Conservation (phyloP, 2,888 invertebrate species). For the Luffia ferchaultella region DNA sequence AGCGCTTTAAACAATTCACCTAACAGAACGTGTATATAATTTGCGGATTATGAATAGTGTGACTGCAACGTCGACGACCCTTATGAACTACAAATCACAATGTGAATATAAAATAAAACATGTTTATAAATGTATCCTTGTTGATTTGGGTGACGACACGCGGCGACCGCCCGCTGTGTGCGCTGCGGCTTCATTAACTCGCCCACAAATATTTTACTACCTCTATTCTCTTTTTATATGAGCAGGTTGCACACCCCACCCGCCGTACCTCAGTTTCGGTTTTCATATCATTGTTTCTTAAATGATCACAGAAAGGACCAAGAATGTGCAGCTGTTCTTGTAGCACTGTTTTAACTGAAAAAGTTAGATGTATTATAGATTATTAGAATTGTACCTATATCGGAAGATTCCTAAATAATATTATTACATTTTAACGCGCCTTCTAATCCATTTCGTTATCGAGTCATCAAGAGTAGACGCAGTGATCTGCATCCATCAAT, state of each 20-base stretch:
- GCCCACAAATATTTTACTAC: not conserved
- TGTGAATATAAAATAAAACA: too few relatives aligned
- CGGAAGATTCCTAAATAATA: not conserved
- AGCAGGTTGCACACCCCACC: not conserved
- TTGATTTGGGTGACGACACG: not conserved
- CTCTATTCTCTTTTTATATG: not conserved
- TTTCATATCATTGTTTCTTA: not conserved
- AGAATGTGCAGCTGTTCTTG: not conserved
- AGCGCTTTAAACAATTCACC: too few relatives aligned
- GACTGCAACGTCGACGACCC: too few relatives aligned
- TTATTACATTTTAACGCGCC: too few relatives aligned
- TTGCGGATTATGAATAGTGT: too few relatives aligned
- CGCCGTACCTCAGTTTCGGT: not conserved
- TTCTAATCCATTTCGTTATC: too few relatives aligned
- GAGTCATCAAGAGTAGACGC: not conserved
- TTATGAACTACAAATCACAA: too few relatives aligned
- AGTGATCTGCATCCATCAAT: not conserved
- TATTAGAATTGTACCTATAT: not conserved
- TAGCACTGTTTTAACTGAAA: not conserved
- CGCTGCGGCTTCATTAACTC: not conserved
- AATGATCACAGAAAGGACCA: not conserved
- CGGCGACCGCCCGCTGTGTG: not conserved
- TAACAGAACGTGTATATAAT: too few relatives aligned
- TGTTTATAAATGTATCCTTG: not conserved
- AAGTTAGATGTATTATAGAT: not conserved